Percentiles rank a stretch among this genome's conserved stretches.
These are phyloP conservation scores for Aulostomus chinensis DNA, from an alignment of 2,797 vertebrate genomes.

Conservation along the genomic window DNA sequence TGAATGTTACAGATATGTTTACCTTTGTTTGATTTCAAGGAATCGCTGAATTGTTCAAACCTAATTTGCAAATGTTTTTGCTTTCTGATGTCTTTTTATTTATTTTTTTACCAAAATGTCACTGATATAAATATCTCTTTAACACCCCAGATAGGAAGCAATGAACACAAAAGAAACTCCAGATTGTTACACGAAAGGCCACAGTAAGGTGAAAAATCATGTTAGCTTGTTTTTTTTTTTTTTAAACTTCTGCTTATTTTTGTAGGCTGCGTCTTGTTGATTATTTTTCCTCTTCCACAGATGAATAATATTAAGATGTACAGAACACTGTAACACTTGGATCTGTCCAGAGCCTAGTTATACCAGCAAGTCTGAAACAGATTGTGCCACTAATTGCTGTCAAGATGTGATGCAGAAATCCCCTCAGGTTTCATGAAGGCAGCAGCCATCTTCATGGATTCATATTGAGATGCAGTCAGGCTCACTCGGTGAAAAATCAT, in stretches of 20 bases:
- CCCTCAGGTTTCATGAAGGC: slow-evolving; percentile 69
- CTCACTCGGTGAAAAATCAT: slow-evolving; percentile 60
- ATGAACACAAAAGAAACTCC: slow-evolving; percentile 81
- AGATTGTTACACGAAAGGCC: slow-evolving; percentile 92
- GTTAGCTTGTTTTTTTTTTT: slow-evolving; percentile 53
- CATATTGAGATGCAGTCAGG: slow-evolving; percentile 72
- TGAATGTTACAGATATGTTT: slow-evolving; percentile 81
- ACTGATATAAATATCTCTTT: slow-evolving; percentile 72
- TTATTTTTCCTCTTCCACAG: slow-evolving; percentile 68
- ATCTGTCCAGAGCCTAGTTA: slow-evolving; percentile 76
- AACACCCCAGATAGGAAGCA: slow-evolving; percentile 75
- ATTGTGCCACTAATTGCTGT: slow-evolving; percentile 82
- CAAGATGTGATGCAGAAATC: slow-evolving; percentile 78
- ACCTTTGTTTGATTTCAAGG: slow-evolving; percentile 57
- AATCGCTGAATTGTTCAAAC: slow-evolving; percentile 28
- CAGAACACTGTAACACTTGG: slow-evolving; percentile 71
- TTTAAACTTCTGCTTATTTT: slow-evolving; percentile 68
- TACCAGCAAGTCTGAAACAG: slow-evolving; percentile 75
- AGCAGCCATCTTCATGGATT: slow-evolving; percentile 71
- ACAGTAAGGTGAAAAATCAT: slow-evolving; percentile 90
- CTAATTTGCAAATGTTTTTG: slow-evolving; percentile 43
- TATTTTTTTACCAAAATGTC: slow-evolving; percentile 58
- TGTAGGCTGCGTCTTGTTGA: slow-evolving; percentile 64
- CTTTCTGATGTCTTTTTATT: slow-evolving; percentile 22
- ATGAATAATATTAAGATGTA: slow-evolving; percentile 78